phyloP scores from a whole-genome alignment of 2,113 vertebrate genomes.

The Gallinago undulata region DNA sequence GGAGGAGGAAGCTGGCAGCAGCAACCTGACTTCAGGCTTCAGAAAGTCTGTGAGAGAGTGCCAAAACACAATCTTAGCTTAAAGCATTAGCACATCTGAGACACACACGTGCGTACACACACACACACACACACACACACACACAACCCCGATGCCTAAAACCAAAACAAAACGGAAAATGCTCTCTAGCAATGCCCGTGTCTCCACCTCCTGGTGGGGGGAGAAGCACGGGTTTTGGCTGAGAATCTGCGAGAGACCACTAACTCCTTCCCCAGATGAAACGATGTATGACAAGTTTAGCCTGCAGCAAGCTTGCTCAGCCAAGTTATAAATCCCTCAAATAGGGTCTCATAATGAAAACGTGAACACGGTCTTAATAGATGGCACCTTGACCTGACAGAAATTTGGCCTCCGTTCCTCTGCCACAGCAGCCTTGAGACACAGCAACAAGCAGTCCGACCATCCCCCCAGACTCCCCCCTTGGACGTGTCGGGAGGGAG shows the following conservation, averaged over 20 bases:
- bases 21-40: background rate
- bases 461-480: background rate
- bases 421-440: background rate
- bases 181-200: background rate
- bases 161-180: background rate
- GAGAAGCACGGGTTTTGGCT: background rate
- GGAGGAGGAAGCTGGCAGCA: background rate
- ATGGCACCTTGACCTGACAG: constrained; percentile 20
- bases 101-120: background rate
- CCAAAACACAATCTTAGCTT: background rate
- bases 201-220: background rate
- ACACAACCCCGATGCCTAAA: background rate
- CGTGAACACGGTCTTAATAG: background rate
- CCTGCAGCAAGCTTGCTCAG: background rate
- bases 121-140: too few relatives aligned
- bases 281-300: background rate
- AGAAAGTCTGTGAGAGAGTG: background rate
- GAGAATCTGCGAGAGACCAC: background rate
- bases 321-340: constrained; percentile 13
- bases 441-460: background rate
- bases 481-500: background rate
- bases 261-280: background rate
- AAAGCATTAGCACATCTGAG: background rate
- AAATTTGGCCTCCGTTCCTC: background rate
- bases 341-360: constrained; percentile 4